Evolutionary conservation across 2,797 vertebrate genomes (phyloP).

Genomic region (Sebastes oblongus): DNA sequence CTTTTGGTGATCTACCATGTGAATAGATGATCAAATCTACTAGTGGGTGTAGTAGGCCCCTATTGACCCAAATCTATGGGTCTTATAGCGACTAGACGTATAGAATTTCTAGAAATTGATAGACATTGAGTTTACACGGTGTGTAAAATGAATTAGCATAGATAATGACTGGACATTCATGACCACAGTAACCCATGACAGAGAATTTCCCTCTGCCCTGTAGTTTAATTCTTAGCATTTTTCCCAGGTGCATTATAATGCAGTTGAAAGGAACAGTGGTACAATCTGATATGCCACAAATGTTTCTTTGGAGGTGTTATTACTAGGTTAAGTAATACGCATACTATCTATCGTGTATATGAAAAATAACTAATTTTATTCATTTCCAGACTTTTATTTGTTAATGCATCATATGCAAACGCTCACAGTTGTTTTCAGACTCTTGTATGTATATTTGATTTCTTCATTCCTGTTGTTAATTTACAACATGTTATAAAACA

Average conservation of each 20-base stretch:
- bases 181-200: slow-evolving; percentile 14
- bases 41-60: no score
- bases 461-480: slow-evolving; percentile 82
- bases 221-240: slow-evolving; percentile 8
- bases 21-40: no score
- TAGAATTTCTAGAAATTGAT: neutral
- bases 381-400: slow-evolving; percentile 57
- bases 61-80: no score
- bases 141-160: slow-evolving; percentile 24
- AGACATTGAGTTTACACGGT: slow-evolving; percentile 31
- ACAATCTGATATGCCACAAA: slow-evolving; percentile 28
- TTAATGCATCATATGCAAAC: slow-evolving; percentile 58
- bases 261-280: slow-evolving; percentile 6
- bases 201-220: slow-evolving; percentile 33
- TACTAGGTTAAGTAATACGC: slow-evolving; percentile 39
- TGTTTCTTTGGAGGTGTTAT: slow-evolving; percentile 34
- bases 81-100: neutral
- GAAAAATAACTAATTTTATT: slow-evolving; percentile 49
- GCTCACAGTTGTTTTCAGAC: slow-evolving; percentile 54
- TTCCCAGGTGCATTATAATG: slow-evolving; percentile 14
- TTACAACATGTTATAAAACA: slow-evolving; percentile 76
- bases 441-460: slow-evolving; percentile 72
- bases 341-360: slow-evolving; percentile 52
- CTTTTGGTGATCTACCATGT: no score
- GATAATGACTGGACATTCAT: slow-evolving; percentile 10